A percentile compares a stretch with the other conserved stretches of the same genome.
Evolutionary conservation across 2,888 invertebrate species (phyloP).

Genomic region (Parasteatoda lunata): DNA sequence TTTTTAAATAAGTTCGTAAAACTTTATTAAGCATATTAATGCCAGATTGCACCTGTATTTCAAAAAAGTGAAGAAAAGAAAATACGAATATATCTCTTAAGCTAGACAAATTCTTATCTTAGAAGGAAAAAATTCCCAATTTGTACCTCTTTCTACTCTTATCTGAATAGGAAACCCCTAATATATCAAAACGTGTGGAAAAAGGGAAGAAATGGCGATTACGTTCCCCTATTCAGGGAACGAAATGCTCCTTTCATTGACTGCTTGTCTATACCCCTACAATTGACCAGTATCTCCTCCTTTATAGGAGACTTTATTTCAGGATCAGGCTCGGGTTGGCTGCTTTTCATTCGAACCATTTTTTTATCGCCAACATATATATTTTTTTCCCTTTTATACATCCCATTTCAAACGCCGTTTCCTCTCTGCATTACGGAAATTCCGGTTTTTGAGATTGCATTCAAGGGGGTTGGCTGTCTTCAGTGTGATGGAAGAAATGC

Average conservation of each 20-base stretch:
- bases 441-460: conserved; percentile 43
- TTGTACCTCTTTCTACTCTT: conserved; percentile 9
- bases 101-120: no score
- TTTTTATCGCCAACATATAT: neutral
- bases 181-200: conserved; percentile 10
- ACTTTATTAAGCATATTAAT: no score
- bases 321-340: conserved; percentile 25
- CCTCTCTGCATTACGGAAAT: conserved; percentile 40
- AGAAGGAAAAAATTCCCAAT: conserved; percentile 9
- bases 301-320: conserved; percentile 48
- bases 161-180: conserved; percentile 20
- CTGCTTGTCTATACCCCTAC: conserved; percentile 18
- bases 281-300: conserved; percentile 33
- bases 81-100: no score
- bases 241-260: conserved; percentile 27
- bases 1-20: no score
- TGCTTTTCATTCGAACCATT: conserved; percentile 15
- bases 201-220: conserved; percentile 28
- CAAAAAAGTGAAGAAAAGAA: no score
- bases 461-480: conserved; percentile 1
- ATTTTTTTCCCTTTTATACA: neutral
- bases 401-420: conserved; percentile 8
- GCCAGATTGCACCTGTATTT: no score
- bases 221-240: conserved; percentile 26
- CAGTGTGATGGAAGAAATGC: conserved; percentile 34